Evolutionary conservation across 2,888 invertebrate species (phyloP).

Genomic region (Acanthoscelides obtectus): DNA sequence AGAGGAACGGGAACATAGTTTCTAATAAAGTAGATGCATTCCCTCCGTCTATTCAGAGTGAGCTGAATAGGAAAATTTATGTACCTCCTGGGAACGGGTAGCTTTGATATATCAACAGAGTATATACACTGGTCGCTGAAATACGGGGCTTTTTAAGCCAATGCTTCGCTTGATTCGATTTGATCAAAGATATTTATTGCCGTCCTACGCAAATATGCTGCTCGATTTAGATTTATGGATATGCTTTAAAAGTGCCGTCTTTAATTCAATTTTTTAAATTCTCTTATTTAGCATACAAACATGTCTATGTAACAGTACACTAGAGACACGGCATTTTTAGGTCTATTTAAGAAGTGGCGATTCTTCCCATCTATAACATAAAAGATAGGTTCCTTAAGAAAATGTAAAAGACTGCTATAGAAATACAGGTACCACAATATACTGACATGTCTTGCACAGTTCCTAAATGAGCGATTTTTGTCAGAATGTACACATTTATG

Average conservation of each 20-base stretch:
- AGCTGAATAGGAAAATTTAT: not conserved
- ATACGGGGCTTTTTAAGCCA: not conserved
- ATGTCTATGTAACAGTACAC: too few species aligned
- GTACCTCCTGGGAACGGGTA: not conserved
- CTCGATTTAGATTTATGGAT: not conserved
- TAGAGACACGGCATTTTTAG: too few species aligned
- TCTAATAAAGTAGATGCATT: not conserved
- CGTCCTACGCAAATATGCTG: not conserved
- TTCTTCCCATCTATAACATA: too few species aligned
- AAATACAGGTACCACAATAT: too few species aligned
- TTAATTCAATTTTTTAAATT: not conserved
- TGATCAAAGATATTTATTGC: not conserved
- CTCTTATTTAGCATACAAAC: not conserved
- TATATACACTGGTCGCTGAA: not conserved
- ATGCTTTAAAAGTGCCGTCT: not conserved
- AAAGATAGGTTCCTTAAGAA: too few species aligned
- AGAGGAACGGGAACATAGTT: not conserved
- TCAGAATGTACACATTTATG: too few species aligned
- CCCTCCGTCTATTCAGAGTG: not conserved
- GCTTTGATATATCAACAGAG: not conserved
- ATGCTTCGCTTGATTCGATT: not conserved
- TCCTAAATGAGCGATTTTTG: too few species aligned
- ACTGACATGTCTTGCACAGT: too few species aligned
- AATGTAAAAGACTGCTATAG: too few species aligned
- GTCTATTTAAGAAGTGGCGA: too few species aligned